A percentile compares a stretch with the other conserved stretches of the same genome.
These are phyloP conservation scores for Excalfactoria chinensis DNA, from an alignment of 2,113 vertebrate genomes.

Conservation along the genomic window DNA sequence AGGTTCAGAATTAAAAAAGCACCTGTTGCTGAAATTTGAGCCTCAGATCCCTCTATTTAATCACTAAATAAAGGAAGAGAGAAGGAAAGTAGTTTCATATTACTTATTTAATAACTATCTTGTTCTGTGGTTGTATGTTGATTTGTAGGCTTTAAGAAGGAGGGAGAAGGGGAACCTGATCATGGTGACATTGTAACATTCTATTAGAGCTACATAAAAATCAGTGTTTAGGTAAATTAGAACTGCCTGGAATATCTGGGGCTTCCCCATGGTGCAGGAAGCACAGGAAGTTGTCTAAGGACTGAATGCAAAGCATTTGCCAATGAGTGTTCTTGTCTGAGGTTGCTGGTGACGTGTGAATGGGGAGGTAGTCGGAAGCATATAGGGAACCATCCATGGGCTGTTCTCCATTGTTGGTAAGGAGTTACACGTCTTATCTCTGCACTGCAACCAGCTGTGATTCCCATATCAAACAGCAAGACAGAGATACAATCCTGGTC, in stretches of 20 bases:
- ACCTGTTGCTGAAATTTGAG: constrained; percentile 16
- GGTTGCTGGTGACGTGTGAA: neutral
- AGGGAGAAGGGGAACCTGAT: neutral
- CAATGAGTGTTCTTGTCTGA: neutral
- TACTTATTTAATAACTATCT: neutral
- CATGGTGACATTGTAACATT: neutral
- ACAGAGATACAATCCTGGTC: neutral
- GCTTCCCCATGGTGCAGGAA: neutral
- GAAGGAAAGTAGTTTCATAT: neutral
- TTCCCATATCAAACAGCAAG: neutral
- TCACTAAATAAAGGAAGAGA: neutral
- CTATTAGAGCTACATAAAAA: neutral
- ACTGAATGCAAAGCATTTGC: neutral
- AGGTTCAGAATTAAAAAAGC: neutral
- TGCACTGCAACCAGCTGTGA: neutral
- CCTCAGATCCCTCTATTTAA: neutral
- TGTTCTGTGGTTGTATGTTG: neutral
- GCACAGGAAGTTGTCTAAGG: neutral
- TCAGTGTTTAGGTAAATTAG: neutral
- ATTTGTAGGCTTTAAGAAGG: neutral
- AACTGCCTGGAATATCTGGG: neutral
- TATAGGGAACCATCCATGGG: neutral
- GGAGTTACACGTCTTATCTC: neutral
- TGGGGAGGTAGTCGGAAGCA: neutral
- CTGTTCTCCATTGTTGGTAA: neutral